Base-by-base conservation (phyloP, 2,888 invertebrate species). In the Sinelater perroti region DNA sequence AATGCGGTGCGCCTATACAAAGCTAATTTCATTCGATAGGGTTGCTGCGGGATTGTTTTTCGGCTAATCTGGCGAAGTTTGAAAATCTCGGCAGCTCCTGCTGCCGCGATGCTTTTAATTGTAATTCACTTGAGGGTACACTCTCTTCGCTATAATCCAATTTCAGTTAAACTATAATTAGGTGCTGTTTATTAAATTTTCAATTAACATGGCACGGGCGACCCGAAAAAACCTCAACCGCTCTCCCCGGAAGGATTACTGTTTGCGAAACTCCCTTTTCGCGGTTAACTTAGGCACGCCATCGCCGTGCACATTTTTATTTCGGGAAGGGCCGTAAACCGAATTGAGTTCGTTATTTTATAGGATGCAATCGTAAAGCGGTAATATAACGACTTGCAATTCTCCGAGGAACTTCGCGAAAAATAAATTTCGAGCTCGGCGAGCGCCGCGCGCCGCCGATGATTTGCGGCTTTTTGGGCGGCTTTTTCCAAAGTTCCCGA, bases 291-390 rank as follows among this genome's bases (percentile, higher is more conserved):
- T n/a, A n/a, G n/a, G n/a, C n/a, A n/a, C n/a, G n/a, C n/a, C n/a
- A n/a, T n/a, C 21, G 50, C 36, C 45, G 36, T 44, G 50, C 45
- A 51, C 51, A 38, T 46, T 57, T 52, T 52, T 44, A 53, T 53
- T 46, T 52, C 24, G 16, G 17, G 45, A 31, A 31, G 36, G 31
- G 8, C 47, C 46, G 52, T 57, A 52, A 57, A 57, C 40, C 30
- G 52, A 57, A 57, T 57, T 57, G 57, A 46, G 57, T 57, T 57
- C 38, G 57, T 52, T 51, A 58, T 53, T 58, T 53, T 53, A 58
- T 53, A 35, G 49, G 46, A 47, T 44, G 31, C 53, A 53, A 58
- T 58, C 47, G 47, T 53, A 58, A 58, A 57, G 42, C 46, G 28
- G 57, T 52, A 36, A 36, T 24, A 52, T 52, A 57, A 52, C 57